Conservation (phyloP, 2,113 vertebrate genomes). For the human region DNA sequence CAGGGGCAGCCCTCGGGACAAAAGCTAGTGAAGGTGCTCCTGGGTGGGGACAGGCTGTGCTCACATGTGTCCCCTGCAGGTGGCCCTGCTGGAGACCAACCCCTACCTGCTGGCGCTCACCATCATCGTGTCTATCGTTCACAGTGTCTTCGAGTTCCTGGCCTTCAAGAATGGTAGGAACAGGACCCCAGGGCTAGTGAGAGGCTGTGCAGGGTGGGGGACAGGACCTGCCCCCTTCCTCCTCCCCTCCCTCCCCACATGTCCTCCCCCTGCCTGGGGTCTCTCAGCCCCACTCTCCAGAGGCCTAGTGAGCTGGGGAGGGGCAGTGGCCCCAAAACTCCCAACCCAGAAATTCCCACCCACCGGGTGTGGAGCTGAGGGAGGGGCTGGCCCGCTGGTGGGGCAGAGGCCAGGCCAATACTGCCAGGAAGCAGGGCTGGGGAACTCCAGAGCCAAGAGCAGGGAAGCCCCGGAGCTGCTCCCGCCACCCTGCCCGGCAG, state of each 20-base stretch:
- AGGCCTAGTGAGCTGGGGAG: neutral
- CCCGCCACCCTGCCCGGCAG: neutral
- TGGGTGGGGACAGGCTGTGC: accelerated
- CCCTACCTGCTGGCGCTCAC: slow-evolving; percentile 95
- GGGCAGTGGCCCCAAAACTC: neutral
- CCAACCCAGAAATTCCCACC: neutral
- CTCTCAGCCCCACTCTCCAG: neutral
- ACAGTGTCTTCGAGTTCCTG: slow-evolving; percentile 97
- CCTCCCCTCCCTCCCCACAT: neutral
- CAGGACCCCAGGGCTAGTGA: neutral
- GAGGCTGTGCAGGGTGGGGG: neutral
- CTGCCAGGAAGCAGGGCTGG: slow-evolving; percentile 40
- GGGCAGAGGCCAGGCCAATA: neutral
- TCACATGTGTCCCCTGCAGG: slow-evolving; percentile 35
- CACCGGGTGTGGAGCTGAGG: neutral
- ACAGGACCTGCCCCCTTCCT: neutral
- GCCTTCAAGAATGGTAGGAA: slow-evolving; percentile 96
- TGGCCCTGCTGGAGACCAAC: slow-evolving; percentile 95
- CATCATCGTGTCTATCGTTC: slow-evolving; percentile 95
- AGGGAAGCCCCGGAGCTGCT: slow-evolving; percentile 59
- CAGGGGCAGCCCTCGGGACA: neutral
- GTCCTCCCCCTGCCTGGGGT: neutral
- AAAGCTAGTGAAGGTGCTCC: neutral
- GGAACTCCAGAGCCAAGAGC: slow-evolving; percentile 54
- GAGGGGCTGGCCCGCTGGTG: neutral